Base-by-base conservation (phyloP, 2,888 invertebrate species). In the Aphodius sticticus region DNA sequence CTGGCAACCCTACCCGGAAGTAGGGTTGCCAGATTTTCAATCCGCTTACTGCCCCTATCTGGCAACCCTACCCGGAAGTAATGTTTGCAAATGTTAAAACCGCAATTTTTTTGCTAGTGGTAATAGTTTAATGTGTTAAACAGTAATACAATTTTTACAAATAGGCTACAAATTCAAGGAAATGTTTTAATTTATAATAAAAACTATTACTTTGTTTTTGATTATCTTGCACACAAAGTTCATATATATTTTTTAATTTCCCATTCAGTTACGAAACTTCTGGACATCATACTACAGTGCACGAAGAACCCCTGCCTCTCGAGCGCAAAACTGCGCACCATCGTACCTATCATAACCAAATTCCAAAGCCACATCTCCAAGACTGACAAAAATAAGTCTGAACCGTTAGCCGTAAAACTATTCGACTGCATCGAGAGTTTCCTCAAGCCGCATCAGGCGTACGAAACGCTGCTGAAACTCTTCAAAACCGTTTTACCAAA, bases 361-460 rank as follows among this genome's bases (percentile, higher is more conserved):
- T 16, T 71, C 26, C 15, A 76, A 7, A 69, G 70, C 15, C 26
- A 14, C 69, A 16, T 75, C 69, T 69, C 69, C n/a, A 78, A 53
- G 38, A 69, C 15, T 26, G 78, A 81, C 16, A 76, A n/a, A 70
- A 77, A 26, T 69, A 77, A 81, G 72, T 14, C 70, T 70, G 78
- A 78, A 12, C 14, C 70, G 69, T 16, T 81, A 72, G 37, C 75
- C 9, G 70, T 69, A 71, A 81, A 78, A 71, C 36, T 81, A 3
- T 79, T 69, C 16, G 69, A 81, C 16, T 79, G 78, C 16, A 53
- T 81, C 5, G 71, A 79, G 53, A 74, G 78, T 70, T 71, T 81
- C 7, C 38, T 81, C 70, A 71, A 80, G 70, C 79, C 78, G 14
- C 79, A 81, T 35, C 74, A 78, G 79, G 71, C 76, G 35, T 81